Base-by-base conservation (phyloP, 2,888 invertebrate genomes). In the Apoda limacodes region DNA sequence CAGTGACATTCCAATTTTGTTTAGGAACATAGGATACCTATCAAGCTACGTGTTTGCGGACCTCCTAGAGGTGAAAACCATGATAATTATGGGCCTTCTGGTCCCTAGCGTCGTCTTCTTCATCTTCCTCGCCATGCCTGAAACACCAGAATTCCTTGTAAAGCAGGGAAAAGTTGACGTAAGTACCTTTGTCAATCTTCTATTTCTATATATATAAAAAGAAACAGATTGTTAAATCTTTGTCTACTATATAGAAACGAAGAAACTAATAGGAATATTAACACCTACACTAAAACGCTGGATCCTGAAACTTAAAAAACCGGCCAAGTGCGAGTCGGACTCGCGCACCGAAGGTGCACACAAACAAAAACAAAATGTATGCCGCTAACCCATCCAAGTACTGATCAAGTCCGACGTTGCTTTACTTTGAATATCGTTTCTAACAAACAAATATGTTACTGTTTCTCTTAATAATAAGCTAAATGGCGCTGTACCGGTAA, bases 101-200 rank as follows among this genome's bases (percentile, higher is more conserved):
- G 67, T 76, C n/a, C 74, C 74, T 0, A 42, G 56, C 0, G 42
- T 64, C 0, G 53, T 64, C 11, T 70, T 80, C 42, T 66, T 78
- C 47, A 31, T 72, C 10, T 71, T 80, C 48, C 58, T 80, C 11
- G 31, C 62, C 6, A 75, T 81, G 76, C 81, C 81, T 0, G 82
- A 82, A 44, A 80, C 81, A 1, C 82, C 82, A 0, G 78, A 76
- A 41, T 78, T 62, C 40, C 56, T 81, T 0, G 67, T 81, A 23
- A 76, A 80, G 39, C 71, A 72, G 37, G 78, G 76, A 2, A 76
- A 75, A 42, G 46, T 75, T 37, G 74, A 82, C 34, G 81, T 81
- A 19, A 63, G 67, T 10, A n/a, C 7, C 13, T 26, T n/a, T 25
- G 7, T 19, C 13, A 13, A 13, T 22, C 19, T 30, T 25, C 28